Conservation (phyloP, 2,888 invertebrate genomes). For the Epiblema foenella region DNA sequence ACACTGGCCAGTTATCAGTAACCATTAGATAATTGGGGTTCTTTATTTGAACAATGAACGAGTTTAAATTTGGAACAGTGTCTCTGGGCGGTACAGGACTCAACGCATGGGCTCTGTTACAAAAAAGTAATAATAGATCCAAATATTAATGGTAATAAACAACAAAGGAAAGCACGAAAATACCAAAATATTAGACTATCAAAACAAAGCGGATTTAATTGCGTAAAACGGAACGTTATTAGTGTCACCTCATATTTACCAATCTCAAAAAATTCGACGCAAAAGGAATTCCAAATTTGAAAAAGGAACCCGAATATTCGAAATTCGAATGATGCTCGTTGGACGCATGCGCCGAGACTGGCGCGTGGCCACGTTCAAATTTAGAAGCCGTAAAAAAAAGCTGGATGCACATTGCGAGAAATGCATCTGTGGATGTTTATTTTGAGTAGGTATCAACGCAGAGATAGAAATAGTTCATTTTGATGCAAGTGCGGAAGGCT, state of each 20-base stretch:
- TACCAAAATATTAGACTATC: conserved; percentile 13
- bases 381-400: conserved; percentile 78
- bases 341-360: conserved; percentile 75
- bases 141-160: conserved; percentile 49
- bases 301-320: conserved; percentile 52
- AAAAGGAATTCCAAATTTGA: conserved; percentile 38
- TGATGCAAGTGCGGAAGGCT: too few species aligned
- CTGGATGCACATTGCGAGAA: conserved; percentile 78
- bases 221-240: conserved; percentile 45
- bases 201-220: conserved; percentile 33
- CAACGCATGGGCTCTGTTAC: conserved; percentile 65
- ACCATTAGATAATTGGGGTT: conserved; percentile 53
- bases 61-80: conserved; percentile 56
- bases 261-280: conserved; percentile 49
- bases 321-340: conserved; percentile 65
- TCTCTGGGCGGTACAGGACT: conserved; percentile 72
- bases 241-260: conserved; percentile 61
- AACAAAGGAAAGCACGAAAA: conserved; percentile 19
- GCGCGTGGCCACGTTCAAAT: conserved; percentile 79
- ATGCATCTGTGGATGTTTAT: conserved; percentile 74
- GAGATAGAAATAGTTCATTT: conserved; percentile 42
- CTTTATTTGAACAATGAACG: conserved; percentile 59
- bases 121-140: conserved; percentile 51
- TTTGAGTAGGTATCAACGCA: conserved; percentile 58
- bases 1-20: conserved; percentile 54